Conservation (phyloP, 2,888 invertebrate species). For the Gymnoscelis rufifasciata region DNA sequence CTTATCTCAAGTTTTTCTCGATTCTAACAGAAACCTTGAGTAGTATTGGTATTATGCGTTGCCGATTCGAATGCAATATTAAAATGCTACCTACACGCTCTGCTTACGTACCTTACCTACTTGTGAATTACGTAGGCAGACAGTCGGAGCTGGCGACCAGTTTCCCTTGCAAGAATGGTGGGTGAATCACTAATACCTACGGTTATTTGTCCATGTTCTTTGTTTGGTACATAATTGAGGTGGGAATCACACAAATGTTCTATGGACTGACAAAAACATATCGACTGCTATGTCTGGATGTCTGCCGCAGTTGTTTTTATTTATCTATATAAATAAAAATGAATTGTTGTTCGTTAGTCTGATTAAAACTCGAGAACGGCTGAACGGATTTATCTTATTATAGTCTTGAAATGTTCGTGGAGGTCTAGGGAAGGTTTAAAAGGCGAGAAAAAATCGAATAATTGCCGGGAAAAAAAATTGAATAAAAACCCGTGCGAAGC, state of each 20-base stretch:
- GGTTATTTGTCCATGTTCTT: conserved; percentile 5
- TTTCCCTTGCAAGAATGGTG: conserved; percentile 10
- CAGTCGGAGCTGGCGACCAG: conserved; percentile 9
- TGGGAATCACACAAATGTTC: neutral
- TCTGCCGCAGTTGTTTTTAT: no score
- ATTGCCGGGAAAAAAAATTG: no score
- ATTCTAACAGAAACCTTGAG: neutral
- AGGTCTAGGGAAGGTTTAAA: no score
- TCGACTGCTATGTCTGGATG: no score
- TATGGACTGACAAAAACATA: neutral
- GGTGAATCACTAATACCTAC: conserved; percentile 9
- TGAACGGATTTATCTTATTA: no score
- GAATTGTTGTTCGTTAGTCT: no score
- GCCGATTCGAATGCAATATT: conserved; percentile 16
- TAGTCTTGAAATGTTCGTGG: no score
- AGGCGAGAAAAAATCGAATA: no score
- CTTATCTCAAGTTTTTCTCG: neutral
- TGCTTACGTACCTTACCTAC: conserved; percentile 13
- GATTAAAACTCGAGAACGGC: no score
- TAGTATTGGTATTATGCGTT: neutral
- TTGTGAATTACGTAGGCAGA: conserved; percentile 22
- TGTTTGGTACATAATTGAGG: neutral
- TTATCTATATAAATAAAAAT: no score
- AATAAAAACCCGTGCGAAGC: no score
- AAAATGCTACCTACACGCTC: conserved; percentile 22